Percentiles rank a stretch among this genome's conserved stretches.
These are phyloP conservation scores for Trilocha varians DNA, from an alignment of 2,888 invertebrate species.

Conservation along the genomic window DNA sequence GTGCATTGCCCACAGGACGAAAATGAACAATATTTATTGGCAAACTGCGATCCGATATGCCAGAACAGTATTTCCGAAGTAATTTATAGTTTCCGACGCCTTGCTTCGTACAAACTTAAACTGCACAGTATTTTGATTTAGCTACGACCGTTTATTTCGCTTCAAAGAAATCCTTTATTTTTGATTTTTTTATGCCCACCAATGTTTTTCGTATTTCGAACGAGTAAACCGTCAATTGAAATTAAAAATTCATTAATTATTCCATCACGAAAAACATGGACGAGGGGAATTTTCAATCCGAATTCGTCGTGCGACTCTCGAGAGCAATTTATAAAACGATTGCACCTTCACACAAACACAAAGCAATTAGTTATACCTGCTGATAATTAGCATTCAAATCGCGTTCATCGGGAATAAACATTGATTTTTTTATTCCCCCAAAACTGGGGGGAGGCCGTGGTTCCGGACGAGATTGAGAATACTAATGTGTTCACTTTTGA, in stretches of 20 bases:
- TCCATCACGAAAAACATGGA: conserved; percentile 20
- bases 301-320: conserved; percentile 22
- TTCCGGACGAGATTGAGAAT: conserved; percentile 53
- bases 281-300: conserved; percentile 29
- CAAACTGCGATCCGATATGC: conserved; percentile 47
- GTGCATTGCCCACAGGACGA: conserved; percentile 53
- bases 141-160: conserved; percentile 9
- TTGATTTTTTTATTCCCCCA: conserved; percentile 71
- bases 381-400: conserved; percentile 69
- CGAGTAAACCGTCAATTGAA: conserved; percentile 8
- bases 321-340: conserved; percentile 36
- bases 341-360: conserved; percentile 49
- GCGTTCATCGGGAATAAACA: conserved; percentile 66
- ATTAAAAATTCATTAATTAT: conserved; percentile 26
- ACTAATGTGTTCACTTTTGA: conserved; percentile 72
- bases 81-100: conserved; percentile 61
- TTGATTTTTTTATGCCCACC: neutral
- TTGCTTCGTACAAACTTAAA: conserved; percentile 20
- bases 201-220: neutral
- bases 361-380: conserved; percentile 62
- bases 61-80: conserved; percentile 54
- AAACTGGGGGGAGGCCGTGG: conserved; percentile 53
- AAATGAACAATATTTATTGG: conserved; percentile 66
- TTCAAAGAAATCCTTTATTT: neutral
- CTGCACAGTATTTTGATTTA: conserved; percentile 21